These are phyloP conservation scores for Sebastes taczanowskii DNA, from an alignment of 2,797 vertebrate species.

Conservation along the genomic window DNA sequence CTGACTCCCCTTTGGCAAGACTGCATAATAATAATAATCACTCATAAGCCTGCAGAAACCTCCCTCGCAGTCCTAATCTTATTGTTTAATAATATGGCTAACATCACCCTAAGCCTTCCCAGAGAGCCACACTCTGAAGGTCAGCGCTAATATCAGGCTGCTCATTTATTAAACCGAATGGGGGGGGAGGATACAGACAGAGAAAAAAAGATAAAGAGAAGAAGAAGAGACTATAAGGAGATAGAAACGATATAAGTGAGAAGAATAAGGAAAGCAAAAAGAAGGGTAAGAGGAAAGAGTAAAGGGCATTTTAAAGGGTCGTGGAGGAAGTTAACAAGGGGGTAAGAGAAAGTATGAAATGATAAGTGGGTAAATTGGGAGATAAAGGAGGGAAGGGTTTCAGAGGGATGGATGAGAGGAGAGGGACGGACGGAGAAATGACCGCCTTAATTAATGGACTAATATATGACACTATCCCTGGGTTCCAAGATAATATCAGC, in stretches of 20 bases:
- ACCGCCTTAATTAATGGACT: constrained; percentile 74
- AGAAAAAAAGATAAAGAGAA: constrained; percentile 17
- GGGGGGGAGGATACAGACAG: background rate
- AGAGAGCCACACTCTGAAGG: constrained; percentile 67
- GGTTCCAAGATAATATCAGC: constrained; percentile 75
- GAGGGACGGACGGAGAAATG: constrained; percentile 40
- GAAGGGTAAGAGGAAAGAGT: constrained; percentile 8
- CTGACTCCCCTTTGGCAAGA: constrained; percentile 29
- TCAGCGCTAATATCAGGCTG: constrained; percentile 63
- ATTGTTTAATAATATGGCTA: constrained; percentile 72
- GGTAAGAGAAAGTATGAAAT: constrained; percentile 23
- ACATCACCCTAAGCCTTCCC: constrained; percentile 63
- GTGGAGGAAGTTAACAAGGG: constrained; percentile 30
- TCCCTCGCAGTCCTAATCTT: constrained; percentile 61
- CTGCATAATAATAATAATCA: constrained; percentile 65
- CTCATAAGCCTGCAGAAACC: constrained; percentile 59
- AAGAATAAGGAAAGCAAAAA: background rate
- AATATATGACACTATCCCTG: constrained; percentile 69
- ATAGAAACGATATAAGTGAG: background rate
- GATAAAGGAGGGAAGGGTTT: constrained; percentile 42
- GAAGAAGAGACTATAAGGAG: background rate
- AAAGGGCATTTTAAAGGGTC: constrained; percentile 1
- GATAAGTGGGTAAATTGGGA: constrained; percentile 32
- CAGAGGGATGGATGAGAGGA: constrained; percentile 50
- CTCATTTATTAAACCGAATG: constrained; percentile 63